These are phyloP conservation scores for Heliornis fulica DNA, from an alignment of 2,113 vertebrate species.

Conservation along the genomic window DNA sequence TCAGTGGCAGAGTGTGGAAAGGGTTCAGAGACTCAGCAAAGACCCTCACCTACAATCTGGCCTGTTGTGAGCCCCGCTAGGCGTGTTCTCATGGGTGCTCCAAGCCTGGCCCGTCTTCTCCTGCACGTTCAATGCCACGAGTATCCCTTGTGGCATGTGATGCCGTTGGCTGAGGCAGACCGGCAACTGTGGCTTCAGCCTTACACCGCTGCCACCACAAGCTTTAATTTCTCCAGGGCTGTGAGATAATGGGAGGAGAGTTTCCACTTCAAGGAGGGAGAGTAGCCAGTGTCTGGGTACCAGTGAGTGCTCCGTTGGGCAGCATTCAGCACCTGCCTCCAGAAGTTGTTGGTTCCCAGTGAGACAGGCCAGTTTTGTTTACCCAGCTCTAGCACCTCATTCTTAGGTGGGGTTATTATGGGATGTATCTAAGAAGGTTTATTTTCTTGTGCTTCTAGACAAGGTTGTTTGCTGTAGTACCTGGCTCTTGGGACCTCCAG, in stretches of 20 bases:
- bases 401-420: not conserved
- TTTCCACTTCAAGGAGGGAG: not conserved
- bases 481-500: not conserved
- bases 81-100: not conserved
- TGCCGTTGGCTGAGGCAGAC: not conserved
- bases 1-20: not conserved
- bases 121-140: accelerated
- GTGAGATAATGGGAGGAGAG: not conserved
- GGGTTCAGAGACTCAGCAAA: not conserved
- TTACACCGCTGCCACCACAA: not conserved
- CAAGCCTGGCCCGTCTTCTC: accelerated
- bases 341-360: not conserved
- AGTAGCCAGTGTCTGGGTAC: not conserved
- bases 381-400: not conserved
- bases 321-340: accelerated
- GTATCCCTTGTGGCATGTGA: not conserved
- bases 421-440: not conserved
- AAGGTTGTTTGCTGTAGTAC: not conserved
- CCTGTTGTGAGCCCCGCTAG: not conserved
- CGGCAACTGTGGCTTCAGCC: not conserved
- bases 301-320: accelerated
- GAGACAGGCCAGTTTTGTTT: not conserved
- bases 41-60: not conserved
- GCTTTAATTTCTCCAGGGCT: not conserved
- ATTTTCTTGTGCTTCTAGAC: not conserved